These are phyloP conservation scores for Muntiacus reevesi DNA, from an alignment of 2,113 vertebrate genomes.

Conservation along the genomic window DNA sequence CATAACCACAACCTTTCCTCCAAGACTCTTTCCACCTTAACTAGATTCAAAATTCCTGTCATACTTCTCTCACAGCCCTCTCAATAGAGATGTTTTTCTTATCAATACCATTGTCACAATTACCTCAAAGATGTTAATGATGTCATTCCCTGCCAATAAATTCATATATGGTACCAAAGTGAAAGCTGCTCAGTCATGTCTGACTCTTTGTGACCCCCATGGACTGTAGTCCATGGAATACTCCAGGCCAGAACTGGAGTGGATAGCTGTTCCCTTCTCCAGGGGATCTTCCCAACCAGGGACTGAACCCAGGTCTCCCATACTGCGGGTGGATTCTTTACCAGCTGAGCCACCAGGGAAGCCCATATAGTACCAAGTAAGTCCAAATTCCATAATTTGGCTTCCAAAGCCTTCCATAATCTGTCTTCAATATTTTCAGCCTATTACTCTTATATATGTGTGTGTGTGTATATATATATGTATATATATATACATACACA, in stretches of 20 bases:
- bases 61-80: neutral
- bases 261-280: neutral
- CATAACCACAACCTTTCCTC: neutral
- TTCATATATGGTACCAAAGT: neutral
- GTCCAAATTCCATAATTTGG: neutral
- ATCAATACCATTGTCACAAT: neutral
- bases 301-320: neutral
- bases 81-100: neutral
- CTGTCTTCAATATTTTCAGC: neutral
- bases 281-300: neutral
- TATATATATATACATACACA: too few species aligned
- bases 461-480: neutral
- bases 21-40: neutral
- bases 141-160: neutral
- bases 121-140: slow-evolving; percentile 15
- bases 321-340: neutral
- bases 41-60: neutral
- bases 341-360: neutral
- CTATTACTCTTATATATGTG: neutral
- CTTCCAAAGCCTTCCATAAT: slow-evolving; percentile 31
- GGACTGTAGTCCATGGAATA: neutral
- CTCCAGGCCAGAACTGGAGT: neutral
- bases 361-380: neutral
- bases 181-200: neutral
- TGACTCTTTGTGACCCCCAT: neutral